Base-by-base conservation (phyloP, 2,797 vertebrate genomes). In the Gallinago solitaria region DNA sequence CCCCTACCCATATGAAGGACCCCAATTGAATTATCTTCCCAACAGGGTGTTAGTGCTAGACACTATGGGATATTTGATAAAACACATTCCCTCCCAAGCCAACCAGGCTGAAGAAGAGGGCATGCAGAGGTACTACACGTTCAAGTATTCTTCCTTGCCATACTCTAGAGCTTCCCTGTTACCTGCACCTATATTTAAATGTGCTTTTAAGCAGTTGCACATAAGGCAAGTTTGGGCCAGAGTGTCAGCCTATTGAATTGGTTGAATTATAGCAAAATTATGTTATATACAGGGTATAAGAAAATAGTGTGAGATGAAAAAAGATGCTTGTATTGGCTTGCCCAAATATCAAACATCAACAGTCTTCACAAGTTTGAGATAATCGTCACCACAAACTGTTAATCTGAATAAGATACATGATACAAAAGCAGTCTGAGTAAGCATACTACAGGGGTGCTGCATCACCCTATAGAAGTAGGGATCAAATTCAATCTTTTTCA, bases 251-350 rank as follows among this genome's bases (percentile, higher is more conserved):
- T 86, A 7, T 39, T 41, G n/a, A 37, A 86, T 15, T 5, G 53
- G 11, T 67, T 0, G 4, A 82, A 53, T 24, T 61, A 9, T 32
- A 37, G 11, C 37, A 82, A 57, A 82, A 79, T 12, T 35, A 25
- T 1, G 1, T 16, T 1, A 63, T 67, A 57, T 5, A n/a, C 1
- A 11, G 9, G 5, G 2, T 71, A 3, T 61, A 78, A 87, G 37
- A 67, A 90, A 68, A 35, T 27, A 75, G 9, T 8, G 5, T 35
- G 57, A 59, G 33, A 43, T 18, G 13, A 48, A 39, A 23, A 57
- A 77, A 71, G 4, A 45, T 50, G 11, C 21, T 90, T 82, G 18
- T 19, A 33, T 63, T 48, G 3, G 0, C 12, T 16, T 54, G 48
- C 28, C 20, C 24, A 27, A 51, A 81, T 7, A 32, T 60, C 11